These are phyloP conservation scores for Phylloscopus whistleri DNA, from an alignment of 2,113 vertebrate genomes.

Conservation along the genomic window DNA sequence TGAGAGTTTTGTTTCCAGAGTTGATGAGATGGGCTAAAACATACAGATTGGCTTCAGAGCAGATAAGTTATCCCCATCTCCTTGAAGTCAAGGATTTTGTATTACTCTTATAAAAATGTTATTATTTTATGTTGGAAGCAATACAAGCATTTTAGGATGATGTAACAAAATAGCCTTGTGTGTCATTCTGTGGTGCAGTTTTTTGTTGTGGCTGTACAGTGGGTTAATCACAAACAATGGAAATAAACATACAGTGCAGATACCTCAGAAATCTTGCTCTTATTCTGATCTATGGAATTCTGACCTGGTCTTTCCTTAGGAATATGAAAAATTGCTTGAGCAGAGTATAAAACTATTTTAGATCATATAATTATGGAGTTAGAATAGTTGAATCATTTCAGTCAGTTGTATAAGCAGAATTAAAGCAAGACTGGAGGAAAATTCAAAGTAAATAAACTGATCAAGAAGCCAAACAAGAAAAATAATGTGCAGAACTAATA, in stretches of 20 bases:
- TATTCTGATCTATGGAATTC: neutral
- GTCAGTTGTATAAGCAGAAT: neutral
- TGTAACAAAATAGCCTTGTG: neutral
- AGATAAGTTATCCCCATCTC: neutral
- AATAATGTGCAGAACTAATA: neutral
- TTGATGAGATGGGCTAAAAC: neutral
- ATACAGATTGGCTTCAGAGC: neutral
- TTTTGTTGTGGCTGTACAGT: neutral
- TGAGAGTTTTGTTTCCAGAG: neutral
- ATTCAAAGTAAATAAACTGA: neutral
- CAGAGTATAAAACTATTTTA: neutral
- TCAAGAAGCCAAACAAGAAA: neutral
- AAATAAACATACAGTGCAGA: neutral
- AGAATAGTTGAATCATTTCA: neutral
- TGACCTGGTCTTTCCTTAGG: neutral
- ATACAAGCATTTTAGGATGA: neutral
- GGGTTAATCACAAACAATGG: neutral
- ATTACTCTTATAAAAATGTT: neutral
- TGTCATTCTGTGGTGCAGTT: neutral
- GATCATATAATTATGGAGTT: neutral
- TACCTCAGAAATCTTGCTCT: neutral
- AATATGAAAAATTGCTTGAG: neutral
- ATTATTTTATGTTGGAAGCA: neutral
- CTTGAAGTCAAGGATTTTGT: neutral
- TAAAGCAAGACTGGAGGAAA: neutral